Conservation (phyloP, 2,113 vertebrate species). For the Grus americana region DNA sequence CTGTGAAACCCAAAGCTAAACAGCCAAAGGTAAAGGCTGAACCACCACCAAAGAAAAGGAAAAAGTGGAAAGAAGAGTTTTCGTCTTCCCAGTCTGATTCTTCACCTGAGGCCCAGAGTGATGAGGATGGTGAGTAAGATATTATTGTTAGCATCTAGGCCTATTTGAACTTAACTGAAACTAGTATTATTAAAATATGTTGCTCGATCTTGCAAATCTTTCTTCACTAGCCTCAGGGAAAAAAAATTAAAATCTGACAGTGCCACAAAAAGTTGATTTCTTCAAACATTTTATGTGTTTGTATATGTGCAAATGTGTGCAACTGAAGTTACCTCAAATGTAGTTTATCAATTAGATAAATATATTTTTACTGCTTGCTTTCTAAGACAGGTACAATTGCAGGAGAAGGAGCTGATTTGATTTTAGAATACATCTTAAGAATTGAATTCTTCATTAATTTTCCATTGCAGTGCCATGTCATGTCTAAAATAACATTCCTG, state of each 20-base stretch:
- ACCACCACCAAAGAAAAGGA: conserved; percentile 97
- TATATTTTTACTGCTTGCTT: background rate
- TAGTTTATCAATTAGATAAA: background rate
- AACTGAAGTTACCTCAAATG: background rate
- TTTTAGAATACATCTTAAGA: background rate
- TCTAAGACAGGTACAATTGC: fast-evolving
- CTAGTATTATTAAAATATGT: background rate
- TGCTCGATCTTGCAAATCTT: background rate
- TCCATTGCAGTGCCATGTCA: background rate
- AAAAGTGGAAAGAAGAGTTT: conserved; percentile 95
- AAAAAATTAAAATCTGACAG: background rate
- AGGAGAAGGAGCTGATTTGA: background rate
- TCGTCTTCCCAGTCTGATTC: conserved; percentile 85
- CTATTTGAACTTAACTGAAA: background rate
- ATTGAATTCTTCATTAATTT: background rate
- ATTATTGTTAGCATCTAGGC: background rate
- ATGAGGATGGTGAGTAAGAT: conserved; percentile 82
- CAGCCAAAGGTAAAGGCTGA: conserved; percentile 89
- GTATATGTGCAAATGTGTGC: background rate
- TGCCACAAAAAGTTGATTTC: background rate
- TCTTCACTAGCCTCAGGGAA: background rate
- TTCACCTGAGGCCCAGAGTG: conserved; percentile 85
- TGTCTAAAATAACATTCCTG: background rate
- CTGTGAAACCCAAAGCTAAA: conserved; percentile 86
- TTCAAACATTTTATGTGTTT: background rate